Conservation (phyloP, 2,113 vertebrate species). For the Anolis sagrei region DNA sequence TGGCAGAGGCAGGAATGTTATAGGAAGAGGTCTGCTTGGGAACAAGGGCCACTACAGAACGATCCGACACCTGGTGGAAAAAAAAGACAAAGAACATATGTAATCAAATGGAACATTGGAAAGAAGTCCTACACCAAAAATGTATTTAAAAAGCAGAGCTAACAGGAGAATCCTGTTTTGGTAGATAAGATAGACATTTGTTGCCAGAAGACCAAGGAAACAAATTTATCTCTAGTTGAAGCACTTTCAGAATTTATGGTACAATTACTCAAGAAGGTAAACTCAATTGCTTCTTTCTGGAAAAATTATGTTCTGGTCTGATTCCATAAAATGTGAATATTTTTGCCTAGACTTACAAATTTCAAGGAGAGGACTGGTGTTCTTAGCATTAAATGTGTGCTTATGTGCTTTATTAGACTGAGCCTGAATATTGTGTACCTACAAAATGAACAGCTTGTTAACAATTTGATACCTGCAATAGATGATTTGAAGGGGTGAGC, state of each 20-base stretch:
- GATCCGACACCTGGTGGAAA: slow-evolving; percentile 89
- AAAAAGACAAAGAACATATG: not conserved
- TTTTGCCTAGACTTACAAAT: not conserved
- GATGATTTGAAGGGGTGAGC: not conserved
- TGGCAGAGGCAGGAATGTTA: slow-evolving; percentile 95
- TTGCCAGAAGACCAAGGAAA: not conserved
- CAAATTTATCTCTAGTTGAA: too few species aligned
- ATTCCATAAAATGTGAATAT: not conserved
- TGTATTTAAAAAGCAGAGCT: not conserved
- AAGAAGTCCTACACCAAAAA: slow-evolving; percentile 12
- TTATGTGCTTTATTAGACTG: not conserved
- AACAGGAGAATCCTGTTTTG: not conserved
- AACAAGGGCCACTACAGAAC: slow-evolving; percentile 94
- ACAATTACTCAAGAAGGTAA: not conserved
- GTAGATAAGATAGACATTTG: not conserved
- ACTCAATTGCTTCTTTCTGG: not conserved
- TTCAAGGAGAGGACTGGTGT: not conserved
- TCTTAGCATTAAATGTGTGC: not conserved
- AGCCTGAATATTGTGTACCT: not conserved
- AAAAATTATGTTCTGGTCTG: not conserved
- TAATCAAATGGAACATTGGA: not conserved
- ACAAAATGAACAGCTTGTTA: not conserved
- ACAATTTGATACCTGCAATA: not conserved
- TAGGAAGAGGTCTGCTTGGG: slow-evolving; percentile 99
- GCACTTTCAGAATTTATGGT: not conserved